Percentiles rank a stretch among this genome's conserved stretches.
These are phyloP conservation scores for Heliconius ethilla DNA, from an alignment of 2,888 invertebrate species.

Conservation along the genomic window DNA sequence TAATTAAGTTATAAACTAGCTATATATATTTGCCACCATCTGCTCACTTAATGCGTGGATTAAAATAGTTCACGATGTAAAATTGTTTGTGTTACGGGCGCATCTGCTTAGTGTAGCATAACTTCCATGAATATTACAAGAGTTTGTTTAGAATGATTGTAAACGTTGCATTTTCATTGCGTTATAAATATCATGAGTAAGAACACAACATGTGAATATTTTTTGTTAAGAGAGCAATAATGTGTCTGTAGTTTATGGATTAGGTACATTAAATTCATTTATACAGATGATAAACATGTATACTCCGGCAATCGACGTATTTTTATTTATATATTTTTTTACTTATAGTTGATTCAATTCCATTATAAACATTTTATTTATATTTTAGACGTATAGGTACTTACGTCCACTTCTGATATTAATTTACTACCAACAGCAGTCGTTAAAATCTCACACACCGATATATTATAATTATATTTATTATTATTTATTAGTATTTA, in stretches of 20 bases:
- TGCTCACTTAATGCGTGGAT: conserved; percentile 21
- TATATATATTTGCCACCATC: background rate
- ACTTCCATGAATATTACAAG: background rate
- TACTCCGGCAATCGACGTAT: background rate
- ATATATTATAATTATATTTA: background rate
- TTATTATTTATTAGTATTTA: conserved; percentile 3
- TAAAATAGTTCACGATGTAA: conserved; percentile 47
- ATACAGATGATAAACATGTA: background rate
- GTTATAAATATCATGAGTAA: background rate
- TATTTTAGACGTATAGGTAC: background rate
- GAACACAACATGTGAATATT: background rate
- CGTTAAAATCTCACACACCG: background rate
- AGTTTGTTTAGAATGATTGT: conserved; percentile 7
- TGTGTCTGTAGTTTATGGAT: too few relatives aligned
- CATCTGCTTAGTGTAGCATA: conserved; percentile 21
- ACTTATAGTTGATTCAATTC: background rate
- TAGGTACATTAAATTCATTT: background rate
- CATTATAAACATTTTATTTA: background rate
- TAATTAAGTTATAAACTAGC: conserved; percentile 1
- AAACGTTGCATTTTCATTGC: background rate
- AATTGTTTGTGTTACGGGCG: conserved; percentile 54
- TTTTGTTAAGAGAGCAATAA: background rate
- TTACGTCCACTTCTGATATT: background rate
- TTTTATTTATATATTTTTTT: background rate
- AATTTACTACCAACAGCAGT: background rate